Base-by-base conservation (phyloP, 2,888 invertebrate species). In the Synanthedon tipuliformis region DNA sequence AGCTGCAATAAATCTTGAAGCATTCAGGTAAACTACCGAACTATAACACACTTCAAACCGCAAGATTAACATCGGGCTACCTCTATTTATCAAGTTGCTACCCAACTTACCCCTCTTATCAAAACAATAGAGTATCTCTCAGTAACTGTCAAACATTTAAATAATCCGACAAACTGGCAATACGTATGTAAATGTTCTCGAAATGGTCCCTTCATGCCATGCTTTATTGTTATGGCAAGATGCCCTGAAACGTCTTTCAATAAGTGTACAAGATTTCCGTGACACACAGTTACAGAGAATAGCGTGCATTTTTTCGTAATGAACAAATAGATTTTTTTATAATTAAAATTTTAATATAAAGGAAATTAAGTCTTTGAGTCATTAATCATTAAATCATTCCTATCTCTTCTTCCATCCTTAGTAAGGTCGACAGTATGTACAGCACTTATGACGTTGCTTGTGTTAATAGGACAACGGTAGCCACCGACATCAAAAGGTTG, bases 141-240 rank as follows among this genome's bases (percentile, higher is more conserved):
- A 61, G 61, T 67, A 77, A 81, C 83, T 85, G 86, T 85, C 84
- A 84, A 85, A 83, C 78, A 81, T 77, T 81, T 75, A 68, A 72
- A 74, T 68, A 71, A 66, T 68, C 70, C 68, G 63, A 56, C 59
- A 50, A 60, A 54, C 52, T 56, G 61, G 72, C 72, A 73, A 78
- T 82, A 72, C 73, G 70, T 80, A 85, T 85, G 82, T 73, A 76
- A 85, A 86, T 85, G 73, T 61, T 59, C 63, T 64, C 56, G 56
- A 63, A 62, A 68, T 64, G 65, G 69, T 67, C 71, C 71, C 65
- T 59, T 58, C 57, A 52, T 54, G 66, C 66, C 61, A 59, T 70
- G 65, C 73, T 82, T 84, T 85, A 86, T 84, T 85, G 85, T 86
- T 82, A 82, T 81, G 74, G 77, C 75, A 71, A 74, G 76, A 77